These are phyloP conservation scores for Gambusia holbrooki DNA, from an alignment of 2,113 vertebrate genomes.

Conservation along the genomic window DNA sequence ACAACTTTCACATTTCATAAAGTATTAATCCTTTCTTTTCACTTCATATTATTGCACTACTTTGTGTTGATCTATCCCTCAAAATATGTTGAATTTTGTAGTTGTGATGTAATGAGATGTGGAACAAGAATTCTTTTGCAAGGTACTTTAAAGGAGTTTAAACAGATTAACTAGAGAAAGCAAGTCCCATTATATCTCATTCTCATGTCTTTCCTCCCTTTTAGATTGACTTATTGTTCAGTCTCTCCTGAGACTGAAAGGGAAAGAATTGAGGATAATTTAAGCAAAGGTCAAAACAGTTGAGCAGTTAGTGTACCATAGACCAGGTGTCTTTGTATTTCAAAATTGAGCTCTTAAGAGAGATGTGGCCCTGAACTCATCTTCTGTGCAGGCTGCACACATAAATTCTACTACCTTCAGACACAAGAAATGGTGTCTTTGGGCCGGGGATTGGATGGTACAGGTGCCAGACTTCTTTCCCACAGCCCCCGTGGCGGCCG, in stretches of 20 bases:
- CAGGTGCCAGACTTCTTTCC: conserved; percentile 68
- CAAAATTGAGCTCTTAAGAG: conserved; percentile 43
- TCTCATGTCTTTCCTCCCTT: conserved; percentile 11
- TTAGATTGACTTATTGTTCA: conserved; percentile 1
- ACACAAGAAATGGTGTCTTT: conserved; percentile 41
- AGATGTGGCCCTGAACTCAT: conserved; percentile 49
- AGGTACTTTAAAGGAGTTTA: neutral
- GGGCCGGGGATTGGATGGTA: conserved; percentile 31
- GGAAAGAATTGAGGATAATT: conserved; percentile 9
- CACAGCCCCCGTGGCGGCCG: conserved; percentile 67
- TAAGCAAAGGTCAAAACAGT: conserved; percentile 23
- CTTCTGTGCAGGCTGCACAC: conserved; percentile 25
- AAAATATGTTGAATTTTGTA: neutral
- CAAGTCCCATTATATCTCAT: neutral
- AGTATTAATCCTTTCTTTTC: neutral
- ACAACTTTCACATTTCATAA: neutral
- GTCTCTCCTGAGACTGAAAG: conserved; percentile 11
- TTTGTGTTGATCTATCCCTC: neutral
- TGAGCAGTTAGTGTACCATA: conserved; percentile 21
- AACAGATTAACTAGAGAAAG: neutral
- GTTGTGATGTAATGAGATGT: no score
- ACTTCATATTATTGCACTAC: neutral
- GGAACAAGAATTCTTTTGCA: neutral
- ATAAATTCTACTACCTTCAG: conserved; percentile 11
- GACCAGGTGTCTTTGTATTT: conserved; percentile 37